These are phyloP conservation scores for Cyphomyrus plagiostoma DNA, from an alignment of 2,113 vertebrate species.

Conservation along the genomic window DNA sequence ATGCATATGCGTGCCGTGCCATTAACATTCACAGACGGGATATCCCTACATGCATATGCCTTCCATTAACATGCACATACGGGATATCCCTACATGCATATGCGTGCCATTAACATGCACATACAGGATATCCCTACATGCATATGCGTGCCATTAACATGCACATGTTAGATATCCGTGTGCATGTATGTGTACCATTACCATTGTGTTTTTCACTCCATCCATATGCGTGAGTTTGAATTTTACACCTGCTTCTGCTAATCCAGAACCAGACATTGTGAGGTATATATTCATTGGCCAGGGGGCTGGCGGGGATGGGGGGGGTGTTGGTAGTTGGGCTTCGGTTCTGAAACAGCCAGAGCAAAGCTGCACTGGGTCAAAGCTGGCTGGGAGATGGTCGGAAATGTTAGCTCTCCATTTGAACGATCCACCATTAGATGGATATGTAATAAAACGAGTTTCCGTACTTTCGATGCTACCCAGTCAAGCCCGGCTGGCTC, in stretches of 20 bases:
- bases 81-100: no score
- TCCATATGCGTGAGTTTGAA: background rate
- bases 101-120: no score
- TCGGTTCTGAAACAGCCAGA: background rate
- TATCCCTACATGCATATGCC: no score
- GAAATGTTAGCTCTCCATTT: background rate
- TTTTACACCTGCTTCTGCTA: background rate
- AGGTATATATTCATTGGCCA: background rate
- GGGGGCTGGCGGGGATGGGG: no score
- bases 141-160: no score
- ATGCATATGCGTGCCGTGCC: no score
- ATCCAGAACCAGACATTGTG: background rate
- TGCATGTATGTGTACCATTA: background rate
- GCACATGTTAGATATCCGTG: background rate
- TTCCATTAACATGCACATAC: no score
- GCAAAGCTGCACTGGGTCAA: background rate
- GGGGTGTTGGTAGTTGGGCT: no score
- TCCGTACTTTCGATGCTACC: background rate
- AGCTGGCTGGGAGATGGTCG: background rate
- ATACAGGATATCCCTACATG: background rate
- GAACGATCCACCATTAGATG: background rate
- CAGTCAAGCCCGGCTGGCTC: constrained; percentile 29
- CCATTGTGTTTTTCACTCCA: background rate
- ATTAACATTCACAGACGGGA: no score
- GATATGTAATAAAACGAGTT: background rate